phyloP scores from a whole-genome alignment of 2,113 vertebrate species.

The Ancistrus triradiatus region DNA sequence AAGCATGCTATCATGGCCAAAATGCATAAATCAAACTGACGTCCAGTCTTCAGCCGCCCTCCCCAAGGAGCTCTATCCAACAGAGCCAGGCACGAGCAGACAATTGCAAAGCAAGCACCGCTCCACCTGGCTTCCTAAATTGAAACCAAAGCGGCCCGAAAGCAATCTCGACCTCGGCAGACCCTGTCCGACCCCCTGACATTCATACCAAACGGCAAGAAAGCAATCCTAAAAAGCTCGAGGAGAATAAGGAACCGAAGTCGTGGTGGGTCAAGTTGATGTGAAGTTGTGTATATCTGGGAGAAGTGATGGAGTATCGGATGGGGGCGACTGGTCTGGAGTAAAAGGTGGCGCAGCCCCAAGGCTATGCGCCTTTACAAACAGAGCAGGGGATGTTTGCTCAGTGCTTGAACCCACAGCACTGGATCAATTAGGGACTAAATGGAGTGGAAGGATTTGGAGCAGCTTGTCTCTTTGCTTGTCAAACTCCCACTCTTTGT shows the following conservation, averaged over 20 bases:
- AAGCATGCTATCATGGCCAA: not conserved
- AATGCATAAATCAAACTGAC: conserved; percentile 10
- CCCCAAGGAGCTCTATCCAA: conserved; percentile 16
- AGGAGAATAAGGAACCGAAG: conserved; percentile 2
- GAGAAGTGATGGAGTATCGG: not conserved
- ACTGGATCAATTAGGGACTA: conserved; percentile 35
- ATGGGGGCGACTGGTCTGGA: not conserved
- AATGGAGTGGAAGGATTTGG: conserved; percentile 23
- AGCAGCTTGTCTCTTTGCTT: conserved; percentile 8
- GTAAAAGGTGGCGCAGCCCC: not conserved
- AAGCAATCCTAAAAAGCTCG: conserved; percentile 15
- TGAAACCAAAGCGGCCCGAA: conserved; percentile 25
- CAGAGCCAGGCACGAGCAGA: conserved; percentile 19
- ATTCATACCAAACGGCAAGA: conserved; percentile 10
- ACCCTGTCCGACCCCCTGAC: not conserved
- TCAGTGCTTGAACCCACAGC: conserved; percentile 3
- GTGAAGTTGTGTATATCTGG: conserved; percentile 3
- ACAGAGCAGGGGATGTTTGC: conserved; percentile 17
- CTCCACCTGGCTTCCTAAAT: conserved; percentile 28
- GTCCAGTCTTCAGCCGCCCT: conserved; percentile 20
- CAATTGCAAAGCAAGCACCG: conserved; percentile 5
- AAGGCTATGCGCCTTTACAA: not conserved
- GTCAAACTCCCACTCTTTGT: conserved; percentile 21
- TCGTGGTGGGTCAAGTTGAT: not conserved
- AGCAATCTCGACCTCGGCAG: conserved; percentile 11